phyloP scores from a whole-genome alignment of 2,797 vertebrate genomes.

The Heliangelus exortis region DNA sequence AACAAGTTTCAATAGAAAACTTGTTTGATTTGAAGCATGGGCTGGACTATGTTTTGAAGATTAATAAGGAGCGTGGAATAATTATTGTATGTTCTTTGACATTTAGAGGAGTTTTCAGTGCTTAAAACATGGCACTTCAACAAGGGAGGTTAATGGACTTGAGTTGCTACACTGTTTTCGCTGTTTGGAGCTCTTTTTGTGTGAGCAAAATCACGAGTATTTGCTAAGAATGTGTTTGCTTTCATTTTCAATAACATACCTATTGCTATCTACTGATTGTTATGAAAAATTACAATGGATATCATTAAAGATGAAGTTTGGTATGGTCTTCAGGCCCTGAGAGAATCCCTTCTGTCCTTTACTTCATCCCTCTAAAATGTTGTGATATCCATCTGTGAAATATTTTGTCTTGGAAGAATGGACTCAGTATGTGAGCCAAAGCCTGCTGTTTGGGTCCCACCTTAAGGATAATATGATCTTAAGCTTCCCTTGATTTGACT shows the following conservation, averaged over 20 bases:
- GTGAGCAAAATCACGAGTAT: background rate
- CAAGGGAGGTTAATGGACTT: background rate
- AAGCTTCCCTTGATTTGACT: background rate
- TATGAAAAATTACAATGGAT: background rate
- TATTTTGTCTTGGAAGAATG: background rate
- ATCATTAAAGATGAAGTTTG: background rate
- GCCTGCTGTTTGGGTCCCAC: no score
- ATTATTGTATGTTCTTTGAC: background rate
- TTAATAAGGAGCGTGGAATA: background rate
- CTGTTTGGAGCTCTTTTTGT: background rate
- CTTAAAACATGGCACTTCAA: background rate
- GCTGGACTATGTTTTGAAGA: background rate
- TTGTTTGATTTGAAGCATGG: background rate
- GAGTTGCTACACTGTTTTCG: background rate
- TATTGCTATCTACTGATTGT: background rate
- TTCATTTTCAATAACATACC: background rate
- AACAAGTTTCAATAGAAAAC: background rate
- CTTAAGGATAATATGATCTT: no score
- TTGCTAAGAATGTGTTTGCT: background rate
- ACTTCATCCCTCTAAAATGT: background rate
- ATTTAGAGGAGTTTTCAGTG: background rate
- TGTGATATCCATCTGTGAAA: background rate
- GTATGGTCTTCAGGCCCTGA: background rate
- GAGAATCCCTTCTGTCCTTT: background rate
- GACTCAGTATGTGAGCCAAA: background rate